phyloP scores from a whole-genome alignment of 2,888 invertebrate species.

The Caradrina clavipalpis region DNA sequence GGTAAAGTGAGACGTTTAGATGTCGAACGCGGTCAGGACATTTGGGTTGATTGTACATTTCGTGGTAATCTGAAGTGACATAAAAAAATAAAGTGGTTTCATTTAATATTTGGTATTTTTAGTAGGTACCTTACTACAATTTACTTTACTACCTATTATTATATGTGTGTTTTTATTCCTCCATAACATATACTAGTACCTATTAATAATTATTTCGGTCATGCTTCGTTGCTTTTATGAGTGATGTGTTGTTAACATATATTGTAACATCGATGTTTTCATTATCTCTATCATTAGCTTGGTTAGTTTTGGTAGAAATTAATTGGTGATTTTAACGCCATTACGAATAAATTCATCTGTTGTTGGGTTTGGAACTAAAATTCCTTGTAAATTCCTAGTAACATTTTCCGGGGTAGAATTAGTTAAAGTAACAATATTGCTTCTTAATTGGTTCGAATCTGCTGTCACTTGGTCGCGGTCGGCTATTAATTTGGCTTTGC shows the following conservation, averaged over 20 bases:
- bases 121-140: conserved; percentile 6
- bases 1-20: conserved; percentile 73
- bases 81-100: not conserved
- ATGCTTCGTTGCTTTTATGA: conserved; percentile 68
- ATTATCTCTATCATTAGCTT: conserved; percentile 43
- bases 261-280: conserved; percentile 21
- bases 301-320: conserved; percentile 33
- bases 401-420: not conserved
- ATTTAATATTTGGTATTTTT: not conserved
- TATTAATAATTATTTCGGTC: conserved; percentile 65
- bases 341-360: not conserved
- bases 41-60: conserved; percentile 43
- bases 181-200: conserved; percentile 11
- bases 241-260: conserved; percentile 65
- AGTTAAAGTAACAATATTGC: not conserved
- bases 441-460: not conserved
- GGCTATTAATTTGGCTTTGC: not conserved
- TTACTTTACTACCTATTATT: too few species aligned
- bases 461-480: not conserved
- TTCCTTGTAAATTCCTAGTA: conserved; percentile 3
- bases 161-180: conserved; percentile 7
- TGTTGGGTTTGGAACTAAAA: conserved; percentile 1
- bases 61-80: conserved; percentile 22
- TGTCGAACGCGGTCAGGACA: conserved; percentile 48
- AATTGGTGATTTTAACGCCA: conserved; percentile 26